A percentile compares a stretch with the other conserved stretches of the same genome.
phyloP scores from a whole-genome alignment of 2,113 vertebrate species.

The Neogobius melanostomus region DNA sequence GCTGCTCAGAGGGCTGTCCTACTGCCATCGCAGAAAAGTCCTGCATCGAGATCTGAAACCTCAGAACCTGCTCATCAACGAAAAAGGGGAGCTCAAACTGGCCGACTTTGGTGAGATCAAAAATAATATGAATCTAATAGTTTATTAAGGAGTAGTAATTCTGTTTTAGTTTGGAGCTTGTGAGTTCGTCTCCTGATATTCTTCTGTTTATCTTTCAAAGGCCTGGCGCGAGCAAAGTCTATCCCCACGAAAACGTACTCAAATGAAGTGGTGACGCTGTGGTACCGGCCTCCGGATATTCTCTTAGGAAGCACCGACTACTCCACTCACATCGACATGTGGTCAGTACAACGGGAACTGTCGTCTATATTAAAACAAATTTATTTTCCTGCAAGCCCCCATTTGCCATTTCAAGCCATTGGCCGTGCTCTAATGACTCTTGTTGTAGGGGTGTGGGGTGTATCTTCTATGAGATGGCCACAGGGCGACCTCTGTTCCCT shows the following conservation, averaged over 20 bases:
- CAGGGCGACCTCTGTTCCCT: conserved; percentile 87
- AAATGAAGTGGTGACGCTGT: conserved; percentile 90
- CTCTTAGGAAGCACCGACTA: conserved; percentile 88
- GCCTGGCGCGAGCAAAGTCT: conserved; percentile 88
- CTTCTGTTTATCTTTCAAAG: conserved; percentile 55
- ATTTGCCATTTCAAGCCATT: no score
- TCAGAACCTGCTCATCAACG: conserved; percentile 80
- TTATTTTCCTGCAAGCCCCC: no score
- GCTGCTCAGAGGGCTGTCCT: conserved; percentile 75
- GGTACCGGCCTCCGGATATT: conserved; percentile 91
- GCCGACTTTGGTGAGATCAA: conserved; percentile 74
- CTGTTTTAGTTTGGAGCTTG: no score
- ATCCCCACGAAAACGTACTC: conserved; percentile 93
- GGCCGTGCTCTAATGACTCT: no score
- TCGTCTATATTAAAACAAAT: no score
- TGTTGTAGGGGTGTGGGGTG: conserved; percentile 86
- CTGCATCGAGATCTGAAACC: conserved; percentile 81
- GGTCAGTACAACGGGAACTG: conserved; percentile 63
- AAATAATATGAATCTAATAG: not conserved
- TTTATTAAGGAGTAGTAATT: not conserved
- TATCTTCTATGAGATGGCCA: conserved; percentile 92
- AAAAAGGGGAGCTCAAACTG: conserved; percentile 77
- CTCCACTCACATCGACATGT: conserved; percentile 94
- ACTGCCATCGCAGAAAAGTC: conserved; percentile 78
- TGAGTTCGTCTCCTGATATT: not conserved